These are phyloP conservation scores for Chalcis sispes DNA, from an alignment of 2,888 invertebrate species.

Conservation along the genomic window DNA sequence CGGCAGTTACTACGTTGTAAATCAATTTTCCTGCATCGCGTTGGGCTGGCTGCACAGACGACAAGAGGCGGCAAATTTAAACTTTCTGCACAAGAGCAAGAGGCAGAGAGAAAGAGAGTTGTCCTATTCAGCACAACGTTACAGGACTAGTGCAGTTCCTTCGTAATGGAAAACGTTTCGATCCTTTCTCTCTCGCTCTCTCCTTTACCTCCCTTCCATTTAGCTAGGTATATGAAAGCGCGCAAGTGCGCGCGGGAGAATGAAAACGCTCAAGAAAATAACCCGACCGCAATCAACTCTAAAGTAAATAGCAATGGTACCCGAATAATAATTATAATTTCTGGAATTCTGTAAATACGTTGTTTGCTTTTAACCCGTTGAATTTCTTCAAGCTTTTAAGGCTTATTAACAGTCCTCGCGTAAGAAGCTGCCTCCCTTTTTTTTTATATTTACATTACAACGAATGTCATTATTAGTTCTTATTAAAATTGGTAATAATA, in stretches of 20 bases:
- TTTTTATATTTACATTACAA: too few species aligned
- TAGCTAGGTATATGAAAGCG: not conserved
- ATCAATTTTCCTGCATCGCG: constrained; percentile 18
- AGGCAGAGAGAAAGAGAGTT: too few species aligned
- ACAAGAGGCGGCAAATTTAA: constrained; percentile 16
- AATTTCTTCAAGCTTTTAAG: too few species aligned
- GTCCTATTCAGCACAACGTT: not conserved
- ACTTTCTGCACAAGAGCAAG: constrained; percentile 14
- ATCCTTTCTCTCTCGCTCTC: too few species aligned
- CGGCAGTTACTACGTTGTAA: constrained; percentile 22
- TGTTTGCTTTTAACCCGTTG: too few species aligned
- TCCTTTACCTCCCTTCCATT: too few species aligned
- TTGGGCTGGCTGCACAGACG: constrained; percentile 7
- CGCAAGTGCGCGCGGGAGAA: not conserved
- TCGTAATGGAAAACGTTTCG: constrained; percentile 6
- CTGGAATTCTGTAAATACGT: too few species aligned
- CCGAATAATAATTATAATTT: not conserved
- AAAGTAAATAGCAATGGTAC: not conserved
- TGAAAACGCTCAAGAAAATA: not conserved
- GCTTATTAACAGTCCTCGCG: too few species aligned
- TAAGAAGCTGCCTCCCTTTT: too few species aligned
- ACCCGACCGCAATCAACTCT: not conserved
- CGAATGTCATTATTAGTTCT: too few species aligned
- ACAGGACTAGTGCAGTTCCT: not conserved
- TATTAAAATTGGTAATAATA: too few species aligned